Percentiles rank a stretch among this genome's conserved stretches.
Evolutionary conservation across 2,113 vertebrate genomes (phyloP).

Genomic region (Mionectes macconnelli): DNA sequence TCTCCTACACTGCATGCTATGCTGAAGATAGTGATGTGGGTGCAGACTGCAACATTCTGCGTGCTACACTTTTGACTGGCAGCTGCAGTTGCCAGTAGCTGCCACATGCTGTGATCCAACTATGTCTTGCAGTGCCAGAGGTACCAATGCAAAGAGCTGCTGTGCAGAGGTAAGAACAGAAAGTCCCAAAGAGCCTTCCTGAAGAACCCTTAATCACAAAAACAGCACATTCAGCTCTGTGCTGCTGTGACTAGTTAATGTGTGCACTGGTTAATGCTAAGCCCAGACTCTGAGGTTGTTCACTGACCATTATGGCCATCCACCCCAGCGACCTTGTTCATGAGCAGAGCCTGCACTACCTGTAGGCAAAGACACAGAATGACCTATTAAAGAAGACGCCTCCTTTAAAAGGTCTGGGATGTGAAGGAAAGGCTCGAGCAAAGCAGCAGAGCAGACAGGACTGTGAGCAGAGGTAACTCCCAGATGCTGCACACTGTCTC

Average conservation of each 20-base stretch:
- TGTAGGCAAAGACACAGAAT: background rate
- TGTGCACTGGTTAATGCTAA: background rate
- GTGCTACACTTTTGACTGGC: background rate
- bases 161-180: background rate
- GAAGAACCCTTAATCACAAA: background rate
- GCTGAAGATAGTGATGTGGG: background rate
- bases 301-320: background rate
- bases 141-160: background rate
- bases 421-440: background rate
- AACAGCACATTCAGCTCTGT: background rate
- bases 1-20: background rate
- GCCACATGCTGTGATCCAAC: background rate
- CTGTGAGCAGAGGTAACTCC: background rate
- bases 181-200: background rate
- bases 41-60: background rate
- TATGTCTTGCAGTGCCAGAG: background rate
- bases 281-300: background rate
- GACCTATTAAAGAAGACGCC: too few species aligned
- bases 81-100: background rate
- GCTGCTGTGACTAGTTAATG: background rate
- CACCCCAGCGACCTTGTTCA: background rate
- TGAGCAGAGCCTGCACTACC: rapidly evolving
- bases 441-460: background rate
- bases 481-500: background rate
- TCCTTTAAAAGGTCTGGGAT: background rate